Conservation (phyloP, 2,888 invertebrate genomes). For the Galerucella nymphaeae region DNA sequence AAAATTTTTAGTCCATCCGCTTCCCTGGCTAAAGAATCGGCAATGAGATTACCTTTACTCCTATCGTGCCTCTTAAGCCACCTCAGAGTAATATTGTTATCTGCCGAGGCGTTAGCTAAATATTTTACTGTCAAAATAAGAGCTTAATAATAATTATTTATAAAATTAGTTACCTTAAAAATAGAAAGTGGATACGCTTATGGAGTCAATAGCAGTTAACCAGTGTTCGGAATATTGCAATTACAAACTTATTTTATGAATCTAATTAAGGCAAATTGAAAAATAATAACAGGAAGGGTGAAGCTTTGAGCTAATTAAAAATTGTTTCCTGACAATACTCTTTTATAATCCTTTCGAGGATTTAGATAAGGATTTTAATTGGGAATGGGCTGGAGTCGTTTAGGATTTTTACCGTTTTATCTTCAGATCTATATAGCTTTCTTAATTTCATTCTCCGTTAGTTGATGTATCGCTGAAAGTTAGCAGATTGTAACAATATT, state of each 20-base stretch:
- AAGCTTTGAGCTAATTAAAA: conserved; percentile 44
- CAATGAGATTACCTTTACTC: too few species aligned
- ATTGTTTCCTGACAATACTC: conserved; percentile 40
- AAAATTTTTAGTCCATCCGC: too few species aligned
- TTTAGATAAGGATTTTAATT: conserved; percentile 30
- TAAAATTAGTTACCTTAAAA: too few species aligned
- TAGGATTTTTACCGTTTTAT: conserved; percentile 30
- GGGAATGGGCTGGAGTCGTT: conserved; percentile 19
- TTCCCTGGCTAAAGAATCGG: too few species aligned
- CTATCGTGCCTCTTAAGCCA: too few species aligned
- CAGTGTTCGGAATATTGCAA: conserved; percentile 43
- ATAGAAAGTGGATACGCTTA: neutral
- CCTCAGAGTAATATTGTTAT: too few species aligned
- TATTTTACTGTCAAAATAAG: too few species aligned
- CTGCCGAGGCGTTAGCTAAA: too few species aligned
- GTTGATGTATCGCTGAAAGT: conserved; percentile 33
- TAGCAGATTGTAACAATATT: conserved; percentile 34
- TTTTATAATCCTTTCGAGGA: conserved; percentile 23
- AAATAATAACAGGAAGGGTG: conserved; percentile 46
- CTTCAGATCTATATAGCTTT: conserved; percentile 32
- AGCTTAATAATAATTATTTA: too few species aligned
- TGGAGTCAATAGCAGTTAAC: neutral
- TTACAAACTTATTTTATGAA: conserved; percentile 46
- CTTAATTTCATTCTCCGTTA: conserved; percentile 31
- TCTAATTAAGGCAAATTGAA: conserved; percentile 47